phyloP scores from a whole-genome alignment of 1,140 invertebrate genomes.

The Zeugodacus cucurbitae region DNA sequence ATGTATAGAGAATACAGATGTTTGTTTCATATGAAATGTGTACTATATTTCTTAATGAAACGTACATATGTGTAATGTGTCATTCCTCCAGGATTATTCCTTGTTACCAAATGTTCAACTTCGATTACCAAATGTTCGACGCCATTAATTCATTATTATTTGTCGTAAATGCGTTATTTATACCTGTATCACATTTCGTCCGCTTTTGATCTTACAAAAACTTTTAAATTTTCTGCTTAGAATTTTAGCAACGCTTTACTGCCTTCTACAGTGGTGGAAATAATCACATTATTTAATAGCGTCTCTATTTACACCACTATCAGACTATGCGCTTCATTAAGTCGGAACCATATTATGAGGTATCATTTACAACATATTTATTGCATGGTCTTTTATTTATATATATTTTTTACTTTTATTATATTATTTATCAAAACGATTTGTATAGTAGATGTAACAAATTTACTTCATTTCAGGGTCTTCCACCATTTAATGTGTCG shows the following conservation, averaged over 20 bases:
- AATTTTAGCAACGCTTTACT: conserved; percentile 32
- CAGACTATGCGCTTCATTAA: conserved; percentile 62
- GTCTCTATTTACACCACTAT: not conserved
- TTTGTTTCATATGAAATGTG: not conserved
- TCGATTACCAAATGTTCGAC: no score
- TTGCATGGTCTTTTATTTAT: not conserved
- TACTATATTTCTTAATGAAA: not conserved
- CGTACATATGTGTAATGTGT: no score
- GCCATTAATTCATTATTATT: not conserved
- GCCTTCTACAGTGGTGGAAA: not conserved
- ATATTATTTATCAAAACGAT: not conserved
- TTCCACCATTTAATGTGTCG: conserved; percentile 64
- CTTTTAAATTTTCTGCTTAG: not conserved
- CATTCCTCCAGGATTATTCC: no score
- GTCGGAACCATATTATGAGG: conserved; percentile 64
- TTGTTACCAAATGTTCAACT: no score
- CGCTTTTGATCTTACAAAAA: not conserved
- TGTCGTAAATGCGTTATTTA: not conserved
- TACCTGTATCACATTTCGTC: not conserved
- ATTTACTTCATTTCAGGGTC: conserved; percentile 55
- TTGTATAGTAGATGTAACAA: not conserved
- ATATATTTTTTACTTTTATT: not conserved
- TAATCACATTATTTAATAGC: not conserved
- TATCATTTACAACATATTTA: conserved; percentile 46
- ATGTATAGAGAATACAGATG: no score